Base-by-base conservation (phyloP, 1,140 invertebrate genomes). In the Schmidtea mediterranea region DNA sequence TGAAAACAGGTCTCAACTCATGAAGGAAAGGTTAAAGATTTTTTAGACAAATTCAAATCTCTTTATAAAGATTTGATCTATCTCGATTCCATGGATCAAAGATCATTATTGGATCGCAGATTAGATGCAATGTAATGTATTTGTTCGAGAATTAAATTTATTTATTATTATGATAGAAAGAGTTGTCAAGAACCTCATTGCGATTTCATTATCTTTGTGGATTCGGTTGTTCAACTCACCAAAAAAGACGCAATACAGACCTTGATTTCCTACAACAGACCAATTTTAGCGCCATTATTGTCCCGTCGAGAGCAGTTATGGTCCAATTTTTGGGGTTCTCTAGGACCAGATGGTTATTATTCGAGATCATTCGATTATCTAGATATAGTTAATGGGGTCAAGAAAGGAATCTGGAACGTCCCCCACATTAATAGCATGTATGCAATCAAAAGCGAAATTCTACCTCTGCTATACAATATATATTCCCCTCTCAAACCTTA, bases 261-360 rank as follows among this genome's bases (percentile, higher is more conserved):
- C 13, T 15, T 50, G n/a, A 22, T 50, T 48, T 13, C n/a, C 18
- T 51, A 36, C 49, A 23, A 43, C 13, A 5, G 79, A 54, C 70
- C 74, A 39, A 74, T 94, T 15, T 72, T 87, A 22, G 80, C 83
- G 1, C 87, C 89, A 0, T 62, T 92, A 56, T 60, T 94, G 18
- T 69, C 75, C 3, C 72, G 83, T 40, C 76, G 76, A 13, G 63
- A 59, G 37, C 78, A 82, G 61, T 74, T 81, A 8, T 95, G 87
- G 87, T 89, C 86, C 51, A 97, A 97, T 65, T 97, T 97, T 65
- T 98, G 92, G 92, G 92, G 89, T 0, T 79, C 83, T 1, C 65
- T 43, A 23, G 36, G 19, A 19, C 15, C 36, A 2, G 76, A 81
- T 49, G 89, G 87, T 16, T 95, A 76, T 61, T 97, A 95, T 65